A percentile compares a stretch with the other conserved stretches of the same genome.
Evolutionary conservation across 2,797 vertebrate species (phyloP).

Genomic region (Mormyrops boulengeri): DNA sequence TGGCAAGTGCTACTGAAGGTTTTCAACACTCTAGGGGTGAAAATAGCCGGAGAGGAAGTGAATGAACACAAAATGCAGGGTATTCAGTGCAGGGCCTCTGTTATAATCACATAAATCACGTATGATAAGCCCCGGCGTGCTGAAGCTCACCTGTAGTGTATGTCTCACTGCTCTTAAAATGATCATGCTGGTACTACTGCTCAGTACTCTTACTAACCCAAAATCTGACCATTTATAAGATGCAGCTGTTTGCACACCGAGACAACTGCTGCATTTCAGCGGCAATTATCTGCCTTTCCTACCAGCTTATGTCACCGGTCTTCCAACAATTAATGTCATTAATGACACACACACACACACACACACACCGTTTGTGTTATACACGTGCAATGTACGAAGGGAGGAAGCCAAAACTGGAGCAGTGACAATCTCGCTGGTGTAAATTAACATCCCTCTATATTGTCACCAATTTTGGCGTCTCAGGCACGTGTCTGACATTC

Average conservation of each 20-base stretch:
- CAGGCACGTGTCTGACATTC: background rate
- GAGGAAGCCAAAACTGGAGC: background rate
- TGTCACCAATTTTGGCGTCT: background rate
- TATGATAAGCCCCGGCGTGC: background rate
- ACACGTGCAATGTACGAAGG: background rate
- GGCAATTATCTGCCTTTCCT: slow-evolving; percentile 29
- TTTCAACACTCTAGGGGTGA: no score
- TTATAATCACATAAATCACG: background rate
- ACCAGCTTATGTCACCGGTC: slow-evolving; percentile 19
- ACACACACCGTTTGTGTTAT: background rate
- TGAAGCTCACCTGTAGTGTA: background rate
- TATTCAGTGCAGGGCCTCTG: background rate
- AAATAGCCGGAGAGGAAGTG: background rate
- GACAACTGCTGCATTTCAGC: slow-evolving; percentile 35
- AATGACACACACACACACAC: background rate
- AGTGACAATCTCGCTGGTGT: background rate
- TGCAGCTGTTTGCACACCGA: slow-evolving; percentile 22
- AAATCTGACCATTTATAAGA: slow-evolving; percentile 10
- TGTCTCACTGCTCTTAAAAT: background rate
- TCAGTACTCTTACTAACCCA: background rate
- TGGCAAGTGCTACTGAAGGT: background rate
- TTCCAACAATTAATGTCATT: slow-evolving; percentile 29
- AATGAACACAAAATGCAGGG: background rate
- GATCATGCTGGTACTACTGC: background rate
- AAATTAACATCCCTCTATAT: background rate